Evolutionary conservation across 2,888 invertebrate genomes (phyloP), one percentile per base, ranked within the genome.

Genomic region (Pollenia labialis): DNA sequence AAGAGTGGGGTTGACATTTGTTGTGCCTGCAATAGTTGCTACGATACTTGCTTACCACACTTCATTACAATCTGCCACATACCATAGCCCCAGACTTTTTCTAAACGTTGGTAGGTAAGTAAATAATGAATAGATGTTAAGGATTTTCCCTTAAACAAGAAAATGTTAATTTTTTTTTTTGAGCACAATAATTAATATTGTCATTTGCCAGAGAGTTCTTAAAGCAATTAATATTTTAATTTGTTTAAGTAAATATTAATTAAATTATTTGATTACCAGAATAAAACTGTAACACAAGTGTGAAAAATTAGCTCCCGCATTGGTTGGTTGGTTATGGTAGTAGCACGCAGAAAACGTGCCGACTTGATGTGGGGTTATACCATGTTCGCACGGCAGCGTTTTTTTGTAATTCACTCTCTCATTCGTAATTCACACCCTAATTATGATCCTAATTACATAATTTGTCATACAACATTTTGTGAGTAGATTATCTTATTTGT

Each of bases 1-100:
- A 66, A 77, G 79, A 64, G 77, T 68, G 23, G 18, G 48, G 74
- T 69, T 85, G 62, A 56, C 74, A 84, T 81, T 81, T 69, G 81
- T 71, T 80, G 80, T 80, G 81, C 81, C 69, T 68, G 48, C 50
- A 64, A 14, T 88, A 89, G 90, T 91, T 91, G 90, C 91, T 89
- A 91, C 85, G 76, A 72, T 83, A 83, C 77, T 42, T 42, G 56
- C 54, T 50, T 52, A 52, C 60, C 42, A 64, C 52, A 54, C 68
- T 69, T 69, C 46, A 18, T 72, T 62, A 3, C 18, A 32, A 69
- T 62, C 16, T 62, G 18, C 32, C 62, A 56, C 32, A 46, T 81
- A 16, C 42, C 1, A 46, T 1, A 72, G 23, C 46, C 54, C 3
- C 44, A 56, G 66, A 46, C 14, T 32, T 58, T 72, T 48, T 11